Conservation (phyloP, 2,888 invertebrate species). For the Disparrhopalites patrizii region DNA sequence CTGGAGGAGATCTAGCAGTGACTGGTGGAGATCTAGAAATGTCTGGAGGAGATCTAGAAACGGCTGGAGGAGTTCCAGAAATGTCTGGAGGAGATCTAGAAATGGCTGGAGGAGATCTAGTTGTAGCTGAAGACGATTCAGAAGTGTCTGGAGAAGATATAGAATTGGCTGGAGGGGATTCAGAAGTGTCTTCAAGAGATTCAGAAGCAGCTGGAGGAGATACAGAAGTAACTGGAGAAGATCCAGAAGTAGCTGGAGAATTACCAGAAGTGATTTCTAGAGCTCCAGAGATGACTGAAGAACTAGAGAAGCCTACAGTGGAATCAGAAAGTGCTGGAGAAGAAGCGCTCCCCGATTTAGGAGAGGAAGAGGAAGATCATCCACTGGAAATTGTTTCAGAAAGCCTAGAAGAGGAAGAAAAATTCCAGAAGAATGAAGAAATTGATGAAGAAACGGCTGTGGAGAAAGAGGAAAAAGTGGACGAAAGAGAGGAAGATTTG, state of each 20-base stretch:
- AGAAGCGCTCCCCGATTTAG: no score
- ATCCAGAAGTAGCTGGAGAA: not conserved
- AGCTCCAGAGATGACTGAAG: not conserved
- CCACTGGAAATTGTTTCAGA: not conserved
- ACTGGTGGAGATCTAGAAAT: not conserved
- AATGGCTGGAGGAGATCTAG: not conserved
- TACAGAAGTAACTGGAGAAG: slow-evolving; percentile 2
- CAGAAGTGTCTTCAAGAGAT: no score
- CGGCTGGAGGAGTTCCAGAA: not conserved
- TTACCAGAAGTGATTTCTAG: no score
- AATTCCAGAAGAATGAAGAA: not conserved
- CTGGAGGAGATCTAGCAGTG: no score
- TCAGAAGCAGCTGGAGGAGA: not conserved
- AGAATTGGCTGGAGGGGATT: not conserved
- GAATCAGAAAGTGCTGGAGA: no score
- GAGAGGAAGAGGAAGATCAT: not conserved
- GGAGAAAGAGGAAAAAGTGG: no score
- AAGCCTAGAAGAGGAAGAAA: not conserved
- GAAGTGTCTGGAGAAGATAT: not conserved
- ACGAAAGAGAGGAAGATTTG: no score
- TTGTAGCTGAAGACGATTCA: not conserved
- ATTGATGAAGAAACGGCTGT: not conserved
- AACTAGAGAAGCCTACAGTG: not conserved
- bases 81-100: not conserved
- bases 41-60: not conserved